Evolutionary conservation across 2,888 invertebrate genomes (phyloP).

Genomic region (Nineta flava): DNA sequence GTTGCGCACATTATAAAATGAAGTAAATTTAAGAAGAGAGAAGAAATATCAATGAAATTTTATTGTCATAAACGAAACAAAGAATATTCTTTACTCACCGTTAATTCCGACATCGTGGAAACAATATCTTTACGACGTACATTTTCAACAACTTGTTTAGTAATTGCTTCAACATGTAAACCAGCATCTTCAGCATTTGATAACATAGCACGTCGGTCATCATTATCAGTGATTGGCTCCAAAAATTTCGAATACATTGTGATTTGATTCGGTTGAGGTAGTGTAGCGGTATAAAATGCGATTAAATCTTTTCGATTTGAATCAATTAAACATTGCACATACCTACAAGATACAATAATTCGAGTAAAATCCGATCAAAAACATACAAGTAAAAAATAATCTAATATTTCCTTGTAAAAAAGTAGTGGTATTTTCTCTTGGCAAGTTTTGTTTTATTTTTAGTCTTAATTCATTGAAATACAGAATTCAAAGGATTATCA

Average conservation of each 20-base stretch:
- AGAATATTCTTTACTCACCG: slow-evolving; percentile 13
- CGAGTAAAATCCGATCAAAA: background rate
- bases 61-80: background rate
- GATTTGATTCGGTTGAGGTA: slow-evolving; percentile 45
- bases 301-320: slow-evolving; percentile 61
- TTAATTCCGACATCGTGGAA: slow-evolving; percentile 19
- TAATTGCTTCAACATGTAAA: slow-evolving; percentile 70
- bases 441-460: too few species aligned
- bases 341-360: slow-evolving; percentile 24
- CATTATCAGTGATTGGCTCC: slow-evolving; percentile 44
- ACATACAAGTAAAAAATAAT: background rate
- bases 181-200: slow-evolving; percentile 57
- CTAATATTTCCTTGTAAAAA: too few species aligned
- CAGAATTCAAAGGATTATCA: too few species aligned
- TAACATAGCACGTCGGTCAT: slow-evolving; percentile 48
- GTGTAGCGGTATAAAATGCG: slow-evolving; percentile 69
- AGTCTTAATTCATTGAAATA: too few species aligned
- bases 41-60: background rate
- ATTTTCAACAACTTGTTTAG: slow-evolving; percentile 70
- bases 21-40: too few species aligned
- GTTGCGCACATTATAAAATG: too few species aligned
- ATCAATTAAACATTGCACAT: slow-evolving; percentile 53
- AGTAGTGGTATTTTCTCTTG: too few species aligned
- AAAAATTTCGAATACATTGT: slow-evolving; percentile 51
- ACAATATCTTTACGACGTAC: slow-evolving; percentile 30